Conservation (phyloP, 37 sponge, comb jelly and placozoan genomes). For the Haliclona indistincta region DNA sequence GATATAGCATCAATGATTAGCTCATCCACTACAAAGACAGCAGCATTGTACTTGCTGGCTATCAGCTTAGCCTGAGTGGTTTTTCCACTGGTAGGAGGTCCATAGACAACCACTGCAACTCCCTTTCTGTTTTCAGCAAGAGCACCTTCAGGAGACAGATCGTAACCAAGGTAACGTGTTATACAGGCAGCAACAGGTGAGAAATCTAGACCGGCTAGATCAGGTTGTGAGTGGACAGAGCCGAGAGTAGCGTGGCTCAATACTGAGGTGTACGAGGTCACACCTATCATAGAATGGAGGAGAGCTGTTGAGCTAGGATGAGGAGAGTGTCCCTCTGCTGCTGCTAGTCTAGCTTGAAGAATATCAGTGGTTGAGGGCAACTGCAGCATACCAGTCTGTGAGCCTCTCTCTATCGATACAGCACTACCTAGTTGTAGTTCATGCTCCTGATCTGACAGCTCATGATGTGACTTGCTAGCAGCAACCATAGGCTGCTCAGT, state of each 20-base stretch:
- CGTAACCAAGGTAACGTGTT: constrained; percentile 91
- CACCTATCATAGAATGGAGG: background rate
- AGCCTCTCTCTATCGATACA: background rate
- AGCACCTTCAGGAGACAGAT: constrained; percentile 76
- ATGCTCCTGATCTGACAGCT: background rate
- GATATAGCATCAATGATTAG: constrained; percentile 82
- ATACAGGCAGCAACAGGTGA: constrained; percentile 86
- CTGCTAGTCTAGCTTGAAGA: background rate
- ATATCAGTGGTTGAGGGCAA: background rate
- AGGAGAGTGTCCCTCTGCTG: constrained; percentile 13
- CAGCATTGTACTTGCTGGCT: constrained; percentile 65
- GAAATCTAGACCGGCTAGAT: constrained; percentile 60
- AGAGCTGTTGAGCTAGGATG: constrained; percentile 22
- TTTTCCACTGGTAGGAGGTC: constrained; percentile 77
- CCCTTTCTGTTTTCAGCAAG: constrained; percentile 72
- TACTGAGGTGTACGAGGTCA: constrained; percentile 3
- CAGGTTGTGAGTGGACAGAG: constrained; percentile 1
- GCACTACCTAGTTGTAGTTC: background rate
- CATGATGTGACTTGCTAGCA: no score
- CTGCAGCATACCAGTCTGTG: background rate
- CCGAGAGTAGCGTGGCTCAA: constrained; percentile 24
- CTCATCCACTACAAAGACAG: constrained; percentile 65
- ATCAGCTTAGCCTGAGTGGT: constrained; percentile 76
- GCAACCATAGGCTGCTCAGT: background rate
- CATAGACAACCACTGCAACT: constrained; percentile 75